Evolutionary conservation across 1,140 invertebrate species (phyloP).

Genomic region (Euborellia annulipes): DNA sequence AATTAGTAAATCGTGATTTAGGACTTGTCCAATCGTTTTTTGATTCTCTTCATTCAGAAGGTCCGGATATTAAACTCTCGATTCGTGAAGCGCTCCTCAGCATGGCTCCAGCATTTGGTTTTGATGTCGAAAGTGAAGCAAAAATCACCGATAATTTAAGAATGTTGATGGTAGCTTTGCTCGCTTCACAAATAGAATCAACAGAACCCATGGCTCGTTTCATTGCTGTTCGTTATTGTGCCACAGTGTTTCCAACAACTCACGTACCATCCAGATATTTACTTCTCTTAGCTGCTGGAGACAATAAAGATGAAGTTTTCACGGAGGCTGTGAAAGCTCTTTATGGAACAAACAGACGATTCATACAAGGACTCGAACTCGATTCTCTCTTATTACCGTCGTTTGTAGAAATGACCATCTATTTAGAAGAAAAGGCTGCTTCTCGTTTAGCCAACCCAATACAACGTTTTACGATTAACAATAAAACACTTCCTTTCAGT

Average conservation of each 20-base stretch:
- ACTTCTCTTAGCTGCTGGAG: constrained; percentile 67
- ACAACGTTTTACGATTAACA: constrained; percentile 38
- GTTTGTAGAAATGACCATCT: constrained; percentile 44
- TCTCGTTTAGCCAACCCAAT: constrained; percentile 36
- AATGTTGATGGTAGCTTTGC: constrained; percentile 33
- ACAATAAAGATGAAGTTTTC: constrained; percentile 64
- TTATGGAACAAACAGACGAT: constrained; percentile 30
- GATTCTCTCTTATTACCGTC: constrained; percentile 29
- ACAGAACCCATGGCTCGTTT: constrained; percentile 56
- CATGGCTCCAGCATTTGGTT: constrained; percentile 49
- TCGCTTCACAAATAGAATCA: constrained; percentile 43
- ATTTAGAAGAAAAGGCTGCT: constrained; percentile 45
- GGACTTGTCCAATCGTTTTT: constrained; percentile 47
- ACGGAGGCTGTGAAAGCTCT: constrained; percentile 52
- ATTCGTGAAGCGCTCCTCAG: constrained; percentile 53
- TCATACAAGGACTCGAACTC: background rate
- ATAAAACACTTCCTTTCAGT: constrained; percentile 47
- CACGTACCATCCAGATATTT: constrained; percentile 70
- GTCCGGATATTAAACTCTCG: constrained; percentile 40
- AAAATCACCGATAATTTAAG: constrained; percentile 17
- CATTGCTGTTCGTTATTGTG: constrained; percentile 66
- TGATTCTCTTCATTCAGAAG: constrained; percentile 28
- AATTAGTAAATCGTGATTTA: constrained; percentile 48
- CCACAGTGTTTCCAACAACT: constrained; percentile 60
- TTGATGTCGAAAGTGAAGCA: constrained; percentile 13